Percentiles rank a stretch among this genome's conserved stretches.
Conservation (phyloP, 2,113 vertebrate genomes). For the Eulemur macaco region DNA sequence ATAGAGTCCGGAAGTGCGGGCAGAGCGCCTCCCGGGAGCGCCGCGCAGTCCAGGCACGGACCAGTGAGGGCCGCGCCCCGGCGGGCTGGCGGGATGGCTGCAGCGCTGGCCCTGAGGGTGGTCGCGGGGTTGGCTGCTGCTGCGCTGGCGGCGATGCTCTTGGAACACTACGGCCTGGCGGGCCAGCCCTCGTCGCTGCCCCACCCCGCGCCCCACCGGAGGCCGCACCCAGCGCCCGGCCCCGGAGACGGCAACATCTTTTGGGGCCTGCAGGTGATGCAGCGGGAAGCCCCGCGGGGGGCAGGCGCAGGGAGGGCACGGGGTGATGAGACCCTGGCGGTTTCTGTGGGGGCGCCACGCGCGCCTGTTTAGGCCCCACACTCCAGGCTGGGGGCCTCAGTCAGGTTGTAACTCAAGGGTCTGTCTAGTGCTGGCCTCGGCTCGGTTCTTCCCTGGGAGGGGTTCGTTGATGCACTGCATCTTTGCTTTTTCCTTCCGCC, state of each 20-base stretch:
- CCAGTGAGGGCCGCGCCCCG: neutral
- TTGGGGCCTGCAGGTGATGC: conserved; percentile 81
- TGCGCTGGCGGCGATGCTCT: conserved; percentile 58
- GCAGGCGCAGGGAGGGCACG: neutral
- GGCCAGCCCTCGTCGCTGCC: neutral
- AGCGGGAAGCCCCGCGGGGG: neutral
- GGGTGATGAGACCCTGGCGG: neutral
- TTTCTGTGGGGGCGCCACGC: neutral
- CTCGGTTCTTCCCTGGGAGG: too few species aligned
- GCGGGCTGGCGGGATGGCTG: conserved; percentile 29
- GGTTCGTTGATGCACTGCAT: neutral
- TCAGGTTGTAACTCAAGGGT: neutral
- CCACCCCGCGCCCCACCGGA: neutral
- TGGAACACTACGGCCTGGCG: conserved; percentile 71
- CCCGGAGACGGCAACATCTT: conserved; percentile 63
- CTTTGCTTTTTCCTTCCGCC: neutral
- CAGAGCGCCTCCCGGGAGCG: neutral
- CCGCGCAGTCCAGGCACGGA: accelerated
- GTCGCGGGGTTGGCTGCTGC: conserved; percentile 63
- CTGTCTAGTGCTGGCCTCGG: neutral
- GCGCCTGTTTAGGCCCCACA: conserved; percentile 82
- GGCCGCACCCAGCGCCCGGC: conserved; percentile 72
- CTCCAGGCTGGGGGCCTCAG: conserved; percentile 20
- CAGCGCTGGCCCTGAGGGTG: conserved; percentile 50
- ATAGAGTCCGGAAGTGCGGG: conserved; percentile 60